Evolutionary conservation across 1,140 invertebrate genomes (phyloP).

Genomic region (Oryctes rhinoceros): DNA sequence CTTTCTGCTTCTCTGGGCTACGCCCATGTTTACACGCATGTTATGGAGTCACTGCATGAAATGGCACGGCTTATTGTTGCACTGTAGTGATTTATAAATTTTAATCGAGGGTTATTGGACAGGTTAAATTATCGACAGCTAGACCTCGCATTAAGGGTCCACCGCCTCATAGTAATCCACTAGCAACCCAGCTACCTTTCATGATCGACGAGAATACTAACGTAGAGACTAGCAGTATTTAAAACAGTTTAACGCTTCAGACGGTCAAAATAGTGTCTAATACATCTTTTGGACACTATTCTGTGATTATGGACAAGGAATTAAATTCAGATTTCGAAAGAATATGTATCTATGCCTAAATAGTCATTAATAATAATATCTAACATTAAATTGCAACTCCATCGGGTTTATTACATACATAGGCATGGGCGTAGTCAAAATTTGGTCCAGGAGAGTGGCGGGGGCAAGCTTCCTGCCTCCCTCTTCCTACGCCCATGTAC

Average conservation of each 20-base stretch:
- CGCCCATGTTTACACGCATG: too few species aligned
- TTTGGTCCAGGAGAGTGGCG: too few species aligned
- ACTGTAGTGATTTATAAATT: neutral
- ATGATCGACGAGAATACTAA: slow-evolving; percentile 63
- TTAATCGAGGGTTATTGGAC: slow-evolving; percentile 15
- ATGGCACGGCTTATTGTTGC: neutral
- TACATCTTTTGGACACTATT: neutral
- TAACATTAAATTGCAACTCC: too few species aligned
- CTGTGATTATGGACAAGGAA: neutral
- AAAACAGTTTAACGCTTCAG: neutral
- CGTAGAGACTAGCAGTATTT: slow-evolving; percentile 9
- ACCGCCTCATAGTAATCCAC: slow-evolving; percentile 61
- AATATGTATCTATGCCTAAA: neutral
- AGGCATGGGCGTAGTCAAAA: too few species aligned
- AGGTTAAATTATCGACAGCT: slow-evolving; percentile 3
- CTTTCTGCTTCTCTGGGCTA: too few species aligned
- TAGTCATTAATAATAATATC: neutral
- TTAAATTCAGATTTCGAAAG: neutral
- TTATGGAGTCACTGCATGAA: neutral
- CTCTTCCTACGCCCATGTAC: too few species aligned
- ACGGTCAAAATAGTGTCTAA: neutral
- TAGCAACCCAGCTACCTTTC: slow-evolving; percentile 62
- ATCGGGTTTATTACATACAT: too few species aligned
- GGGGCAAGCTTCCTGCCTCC: too few species aligned
- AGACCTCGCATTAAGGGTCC: slow-evolving; percentile 58